phyloP scores from a whole-genome alignment of 1,140 invertebrate genomes.

The Cotesia typhae region DNA sequence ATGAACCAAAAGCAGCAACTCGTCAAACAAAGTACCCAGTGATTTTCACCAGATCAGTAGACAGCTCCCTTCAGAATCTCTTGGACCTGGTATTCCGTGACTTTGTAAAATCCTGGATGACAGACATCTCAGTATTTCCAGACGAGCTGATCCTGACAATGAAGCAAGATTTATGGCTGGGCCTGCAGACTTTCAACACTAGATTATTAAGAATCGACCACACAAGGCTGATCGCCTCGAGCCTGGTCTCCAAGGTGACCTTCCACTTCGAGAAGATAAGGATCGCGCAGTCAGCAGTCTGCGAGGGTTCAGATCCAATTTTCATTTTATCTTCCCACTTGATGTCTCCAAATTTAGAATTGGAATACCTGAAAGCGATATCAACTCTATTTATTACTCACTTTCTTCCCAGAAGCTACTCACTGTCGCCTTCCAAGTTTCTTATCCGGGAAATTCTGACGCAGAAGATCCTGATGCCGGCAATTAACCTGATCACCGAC shows the following conservation, averaged over 20 bases:
- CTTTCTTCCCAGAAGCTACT: conserved; percentile 82
- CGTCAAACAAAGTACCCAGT: conserved; percentile 69
- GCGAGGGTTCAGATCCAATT: conserved; percentile 71
- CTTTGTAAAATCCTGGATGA: conserved; percentile 80
- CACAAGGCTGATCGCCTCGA: conserved; percentile 82
- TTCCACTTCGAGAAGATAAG: conserved; percentile 87
- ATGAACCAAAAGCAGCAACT: conserved; percentile 49
- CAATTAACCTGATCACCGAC: conserved; percentile 85
- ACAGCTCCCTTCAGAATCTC: conserved; percentile 83
- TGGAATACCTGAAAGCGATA: conserved; percentile 82
- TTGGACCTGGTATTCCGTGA: conserved; percentile 82
- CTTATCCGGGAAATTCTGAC: conserved; percentile 84
- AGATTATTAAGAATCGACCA: conserved; percentile 79
- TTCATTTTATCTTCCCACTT: conserved; percentile 82
- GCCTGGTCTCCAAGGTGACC: conserved; percentile 81
- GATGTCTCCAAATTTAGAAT: conserved; percentile 75
- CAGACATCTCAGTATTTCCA: conserved; percentile 71
- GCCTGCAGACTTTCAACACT: conserved; percentile 78
- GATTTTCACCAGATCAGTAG: conserved; percentile 82
- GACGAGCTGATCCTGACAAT: conserved; percentile 70
- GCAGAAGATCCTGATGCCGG: conserved; percentile 83
- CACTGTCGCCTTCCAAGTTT: conserved; percentile 77
- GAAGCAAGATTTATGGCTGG: conserved; percentile 85
- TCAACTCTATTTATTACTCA: conserved; percentile 84
- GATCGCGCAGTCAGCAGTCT: conserved; percentile 78